Evolutionary conservation across 2,888 invertebrate genomes (phyloP).

Genomic region (Temnothorax unifasciatus): DNA sequence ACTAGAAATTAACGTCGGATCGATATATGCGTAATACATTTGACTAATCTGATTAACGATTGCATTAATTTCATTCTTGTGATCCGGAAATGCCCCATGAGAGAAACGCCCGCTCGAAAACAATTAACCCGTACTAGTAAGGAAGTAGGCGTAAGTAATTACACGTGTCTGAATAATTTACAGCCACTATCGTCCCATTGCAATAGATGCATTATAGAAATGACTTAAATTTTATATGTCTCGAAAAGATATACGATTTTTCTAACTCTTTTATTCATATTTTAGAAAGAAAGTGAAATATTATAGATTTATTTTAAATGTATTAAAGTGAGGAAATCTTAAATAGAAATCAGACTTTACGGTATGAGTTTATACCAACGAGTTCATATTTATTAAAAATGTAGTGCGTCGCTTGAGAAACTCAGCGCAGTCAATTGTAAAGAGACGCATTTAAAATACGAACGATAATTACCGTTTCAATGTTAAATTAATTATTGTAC

Average conservation of each 20-base stretch:
- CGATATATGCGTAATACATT: conserved; percentile 66
- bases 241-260: not conserved
- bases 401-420: not conserved
- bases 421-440: not conserved
- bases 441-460: not conserved
- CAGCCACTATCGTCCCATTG: not conserved
- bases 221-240: not conserved
- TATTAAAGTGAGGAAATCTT: not conserved
- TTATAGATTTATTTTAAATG: not conserved
- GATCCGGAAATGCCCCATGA: conserved; percentile 13
- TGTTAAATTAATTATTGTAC: not conserved
- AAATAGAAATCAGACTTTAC: not conserved
- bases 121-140: conserved; percentile 20
- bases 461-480: not conserved
- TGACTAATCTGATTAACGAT: conserved; percentile 72
- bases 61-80: conserved; percentile 69
- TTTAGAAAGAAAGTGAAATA: not conserved
- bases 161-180: not conserved
- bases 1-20: conserved; percentile 65
- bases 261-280: not conserved
- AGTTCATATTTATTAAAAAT: not conserved
- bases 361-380: not conserved
- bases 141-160: conserved; percentile 54
- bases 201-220: not conserved
- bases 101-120: conserved; percentile 22